These are phyloP conservation scores for Helogale parvula DNA, from an alignment of 2,113 vertebrate species.

Conservation along the genomic window DNA sequence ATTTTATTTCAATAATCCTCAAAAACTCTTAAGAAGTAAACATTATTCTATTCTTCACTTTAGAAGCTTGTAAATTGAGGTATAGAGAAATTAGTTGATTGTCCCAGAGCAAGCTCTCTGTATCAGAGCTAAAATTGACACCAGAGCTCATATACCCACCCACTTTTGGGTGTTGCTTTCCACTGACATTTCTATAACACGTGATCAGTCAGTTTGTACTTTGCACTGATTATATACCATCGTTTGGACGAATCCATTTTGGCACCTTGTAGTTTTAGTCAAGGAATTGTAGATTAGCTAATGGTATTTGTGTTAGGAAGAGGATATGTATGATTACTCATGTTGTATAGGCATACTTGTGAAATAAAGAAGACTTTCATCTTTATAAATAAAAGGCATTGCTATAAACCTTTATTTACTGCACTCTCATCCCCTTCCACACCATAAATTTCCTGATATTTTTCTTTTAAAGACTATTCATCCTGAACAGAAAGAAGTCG, in stretches of 20 bases:
- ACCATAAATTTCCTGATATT: background rate
- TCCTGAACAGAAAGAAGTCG: background rate
- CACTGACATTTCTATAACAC: background rate
- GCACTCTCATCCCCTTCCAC: fast-evolving
- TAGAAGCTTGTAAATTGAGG: background rate
- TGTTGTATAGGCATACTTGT: background rate
- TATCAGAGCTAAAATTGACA: background rate
- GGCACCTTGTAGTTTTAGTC: background rate
- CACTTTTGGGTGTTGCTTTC: background rate
- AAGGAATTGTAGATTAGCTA: background rate
- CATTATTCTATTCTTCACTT: background rate
- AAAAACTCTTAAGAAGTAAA: background rate
- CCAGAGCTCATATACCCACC: background rate
- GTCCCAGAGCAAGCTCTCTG: background rate
- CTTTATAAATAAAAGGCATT: background rate
- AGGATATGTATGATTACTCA: background rate
- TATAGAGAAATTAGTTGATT: background rate
- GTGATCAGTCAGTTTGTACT: background rate
- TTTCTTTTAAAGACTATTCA: background rate
- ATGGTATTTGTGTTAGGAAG: background rate
- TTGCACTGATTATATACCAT: background rate
- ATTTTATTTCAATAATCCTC: background rate
- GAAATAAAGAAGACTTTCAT: background rate
- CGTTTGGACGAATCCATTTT: background rate
- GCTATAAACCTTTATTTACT: background rate